Base-by-base conservation (phyloP, 2,888 invertebrate genomes). In the Drosophila meridionalis region DNA sequence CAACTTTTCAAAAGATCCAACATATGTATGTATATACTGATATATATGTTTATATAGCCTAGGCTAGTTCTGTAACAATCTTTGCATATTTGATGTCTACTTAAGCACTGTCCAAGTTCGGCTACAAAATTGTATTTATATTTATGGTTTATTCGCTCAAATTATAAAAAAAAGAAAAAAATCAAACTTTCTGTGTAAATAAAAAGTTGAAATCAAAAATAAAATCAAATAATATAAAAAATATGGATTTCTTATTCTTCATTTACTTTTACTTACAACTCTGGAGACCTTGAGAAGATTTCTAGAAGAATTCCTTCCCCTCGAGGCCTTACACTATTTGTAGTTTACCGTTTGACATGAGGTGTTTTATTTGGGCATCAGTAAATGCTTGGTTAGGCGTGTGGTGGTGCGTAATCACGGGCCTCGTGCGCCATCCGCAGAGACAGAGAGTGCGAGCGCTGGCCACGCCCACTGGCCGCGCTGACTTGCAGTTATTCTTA, bases 401-500 rank as follows among this genome's bases (percentile, higher is more conserved):
- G 36, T 50, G 34, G 30, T 42, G 52, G 34, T 28, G 28, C 34
- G 30, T 52, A 9, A 34, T 34, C 50, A 11, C 11, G 11, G 7
- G 3, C 50, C 50, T n/a, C 50, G 50, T 50, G 50, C 34, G 32
- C 32, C 32, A n/a, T 40, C 55, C 66, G 55, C 20, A 20, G 12
- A 58, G 20, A 26, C 52, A 11, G 11, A 34, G 14, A 28, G 50
- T 40, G 50, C 45, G 62, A 48, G 59, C 40, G 43, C 9, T 42
- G 40, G 52, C 26, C 43, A 40, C 47, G 28, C 53, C 61, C 56
- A 57, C 14, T 32, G 3, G 0, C 14, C 14, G 30, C 34, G 59
- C 70, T 74, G 74, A 74, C 75, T 74, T 70, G 75, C 74, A 60
- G 1, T 12, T 58, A 38, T 60, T 63, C 43, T 53, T n/a, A 52